Evolutionary conservation across 1,140 invertebrate species (phyloP).

Genomic region (Teleopsis dalmanni): DNA sequence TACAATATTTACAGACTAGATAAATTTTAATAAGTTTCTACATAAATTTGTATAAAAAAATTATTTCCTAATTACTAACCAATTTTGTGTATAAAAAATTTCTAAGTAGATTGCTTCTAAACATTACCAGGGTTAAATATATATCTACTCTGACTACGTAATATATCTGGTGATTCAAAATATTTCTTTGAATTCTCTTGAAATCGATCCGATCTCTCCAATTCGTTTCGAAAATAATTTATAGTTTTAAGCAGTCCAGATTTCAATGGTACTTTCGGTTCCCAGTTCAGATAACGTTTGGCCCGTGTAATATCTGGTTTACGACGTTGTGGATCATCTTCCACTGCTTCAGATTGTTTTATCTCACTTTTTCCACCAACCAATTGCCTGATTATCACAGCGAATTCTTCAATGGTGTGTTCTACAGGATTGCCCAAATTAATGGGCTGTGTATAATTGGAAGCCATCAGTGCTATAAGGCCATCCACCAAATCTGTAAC

Average conservation of each 20-base stretch:
- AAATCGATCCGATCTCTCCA: constrained; percentile 52
- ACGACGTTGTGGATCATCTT: constrained; percentile 92
- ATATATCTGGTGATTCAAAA: constrained; percentile 28
- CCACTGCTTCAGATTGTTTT: constrained; percentile 70
- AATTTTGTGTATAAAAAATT: too few relatives aligned
- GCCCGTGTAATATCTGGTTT: constrained; percentile 90
- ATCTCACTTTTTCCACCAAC: constrained; percentile 81
- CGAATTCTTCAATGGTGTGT: constrained; percentile 95
- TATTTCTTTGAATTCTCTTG: constrained; percentile 37
- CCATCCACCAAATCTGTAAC: constrained; percentile 96
- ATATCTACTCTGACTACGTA: constrained; percentile 17
- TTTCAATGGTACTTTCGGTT: constrained; percentile 80
- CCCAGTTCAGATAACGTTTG: constrained; percentile 79
- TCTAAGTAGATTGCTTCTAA: too few relatives aligned
- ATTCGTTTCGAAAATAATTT: constrained; percentile 82
- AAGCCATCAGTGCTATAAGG: constrained; percentile 85
- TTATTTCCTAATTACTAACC: too few relatives aligned
- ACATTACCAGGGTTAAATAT: constrained; percentile 8
- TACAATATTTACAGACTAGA: too few relatives aligned
- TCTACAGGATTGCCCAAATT: constrained; percentile 99
- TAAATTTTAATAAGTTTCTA: too few relatives aligned
- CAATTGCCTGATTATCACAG: constrained; percentile 79
- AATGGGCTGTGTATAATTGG: constrained; percentile 87
- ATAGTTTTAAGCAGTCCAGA: constrained; percentile 83
- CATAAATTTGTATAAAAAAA: too few relatives aligned